Base-by-base conservation (phyloP, 1,140 invertebrate genomes). In the Drosophila serrata region DNA sequence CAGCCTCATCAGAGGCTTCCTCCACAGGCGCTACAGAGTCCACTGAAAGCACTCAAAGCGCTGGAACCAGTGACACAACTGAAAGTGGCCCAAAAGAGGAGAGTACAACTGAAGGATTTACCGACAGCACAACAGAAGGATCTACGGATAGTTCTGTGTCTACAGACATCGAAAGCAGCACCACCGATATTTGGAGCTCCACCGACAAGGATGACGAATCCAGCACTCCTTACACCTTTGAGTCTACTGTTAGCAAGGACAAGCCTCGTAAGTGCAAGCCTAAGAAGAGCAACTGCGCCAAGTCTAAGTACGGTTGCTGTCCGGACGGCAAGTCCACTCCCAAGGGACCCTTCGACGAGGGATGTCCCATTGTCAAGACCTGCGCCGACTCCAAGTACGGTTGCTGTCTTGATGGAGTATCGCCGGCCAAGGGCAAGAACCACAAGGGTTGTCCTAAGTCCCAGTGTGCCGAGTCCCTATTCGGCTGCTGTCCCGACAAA, bases 361-460 rank as follows among this genome's bases (percentile, higher is more conserved):
- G 96, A 17, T 98, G 97, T 88, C 94, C 95, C 0, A 95, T 93
- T 67, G 94, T 95, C 0, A 94, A 95, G 72, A 97, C 96, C 0
- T 97, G 97, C 75, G 94, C 95, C 75, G 97, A 98, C 46, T 96
- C 97, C 0, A 94, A 96, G 82, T 96, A 95, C 86, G 97, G 98
- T 6, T 99, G 98, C 93, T 99, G 98, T 92, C 94, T 95, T 9
- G 98, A 99, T 93, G 96, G 95, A 2, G 95, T 98, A 0, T 98
- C 98, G 0, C 94, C 96, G 6, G 97, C 98, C 0, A 88, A 93
- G 43, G 97, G 97, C 8, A 93, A 94, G 0, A 94, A 96, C 17
- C 93, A 95, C 24, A 94, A 95, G 90, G 97, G 96, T 6, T 99
- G 98, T 92, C 97, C 97, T 5, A 92, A 95, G 15, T 93, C 95